These are phyloP conservation scores for Cranoglanis bouderius DNA, from an alignment of 2,113 vertebrate genomes.

Conservation along the genomic window DNA sequence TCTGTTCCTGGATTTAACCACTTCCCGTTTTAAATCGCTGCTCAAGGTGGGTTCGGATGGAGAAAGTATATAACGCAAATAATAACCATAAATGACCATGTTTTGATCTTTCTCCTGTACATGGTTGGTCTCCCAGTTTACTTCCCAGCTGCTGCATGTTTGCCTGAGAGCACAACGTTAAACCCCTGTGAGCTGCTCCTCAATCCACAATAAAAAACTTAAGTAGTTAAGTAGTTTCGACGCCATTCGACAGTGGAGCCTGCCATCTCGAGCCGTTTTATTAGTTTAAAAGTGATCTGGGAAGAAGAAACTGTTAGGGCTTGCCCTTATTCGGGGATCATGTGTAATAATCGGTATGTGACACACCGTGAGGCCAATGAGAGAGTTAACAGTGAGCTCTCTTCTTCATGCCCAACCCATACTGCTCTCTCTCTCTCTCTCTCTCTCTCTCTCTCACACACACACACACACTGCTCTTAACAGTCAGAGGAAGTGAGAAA, in stretches of 20 bases:
- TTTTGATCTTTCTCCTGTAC: background rate
- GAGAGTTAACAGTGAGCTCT: slow-evolving; percentile 6
- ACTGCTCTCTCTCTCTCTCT: slow-evolving; percentile 7
- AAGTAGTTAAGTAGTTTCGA: background rate
- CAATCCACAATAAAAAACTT: background rate
- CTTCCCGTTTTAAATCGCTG: background rate
- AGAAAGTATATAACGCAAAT: background rate
- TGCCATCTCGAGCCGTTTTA: no score
- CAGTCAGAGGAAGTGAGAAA: slow-evolving; percentile 45
- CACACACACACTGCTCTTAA: slow-evolving; percentile 23
- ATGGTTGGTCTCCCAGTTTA: background rate
- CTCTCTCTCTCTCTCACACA: background rate
- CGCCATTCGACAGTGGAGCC: no score
- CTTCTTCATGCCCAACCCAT: slow-evolving; percentile 61
- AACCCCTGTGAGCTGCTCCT: background rate
- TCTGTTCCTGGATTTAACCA: background rate
- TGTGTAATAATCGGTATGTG: slow-evolving; percentile 54
- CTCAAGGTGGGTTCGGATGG: background rate
- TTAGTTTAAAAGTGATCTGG: background rate
- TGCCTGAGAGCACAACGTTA: background rate
- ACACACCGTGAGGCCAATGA: slow-evolving; percentile 58
- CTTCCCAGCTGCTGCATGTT: background rate
- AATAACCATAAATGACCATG: background rate
- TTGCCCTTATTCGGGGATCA: slow-evolving; percentile 54
- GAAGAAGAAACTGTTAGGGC: no score